Evolutionary conservation across 2,888 invertebrate species (phyloP).

Genomic region (Drosophila austrosaltans): DNA sequence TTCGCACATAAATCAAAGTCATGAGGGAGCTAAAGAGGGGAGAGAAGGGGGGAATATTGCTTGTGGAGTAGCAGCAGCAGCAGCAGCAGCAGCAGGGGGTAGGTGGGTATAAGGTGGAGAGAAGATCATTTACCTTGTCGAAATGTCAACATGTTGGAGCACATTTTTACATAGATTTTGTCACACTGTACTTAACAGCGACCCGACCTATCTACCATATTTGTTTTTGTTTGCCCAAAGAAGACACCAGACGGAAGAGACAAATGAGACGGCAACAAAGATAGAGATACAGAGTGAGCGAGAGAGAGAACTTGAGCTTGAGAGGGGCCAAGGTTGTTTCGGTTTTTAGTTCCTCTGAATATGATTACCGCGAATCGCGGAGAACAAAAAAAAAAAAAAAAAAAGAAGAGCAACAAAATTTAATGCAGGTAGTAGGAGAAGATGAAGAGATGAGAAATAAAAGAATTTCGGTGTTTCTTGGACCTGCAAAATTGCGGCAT

Average conservation of each 20-base stretch:
- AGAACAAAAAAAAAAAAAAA: conserved; percentile 15
- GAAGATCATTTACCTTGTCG: conserved; percentile 46
- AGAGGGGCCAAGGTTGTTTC: conserved; percentile 72
- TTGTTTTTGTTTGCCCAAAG: conserved; percentile 51
- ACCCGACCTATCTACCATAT: conserved; percentile 44
- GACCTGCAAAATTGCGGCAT: conserved; percentile 49
- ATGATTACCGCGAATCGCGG: conserved; percentile 37
- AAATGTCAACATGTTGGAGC: conserved; percentile 42
- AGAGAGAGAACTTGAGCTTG: conserved; percentile 43
- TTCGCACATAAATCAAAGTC: conserved; percentile 70
- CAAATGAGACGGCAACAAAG: conserved; percentile 33
- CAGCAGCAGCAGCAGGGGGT: background rate
- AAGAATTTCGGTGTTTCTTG: conserved; percentile 63
- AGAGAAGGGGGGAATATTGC: background rate
- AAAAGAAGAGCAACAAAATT: conserved; percentile 29
- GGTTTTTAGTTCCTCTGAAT: conserved; percentile 54
- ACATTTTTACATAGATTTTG: conserved; percentile 10
- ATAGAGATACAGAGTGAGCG: background rate
- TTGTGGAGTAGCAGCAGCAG: background rate
- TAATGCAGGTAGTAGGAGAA: conserved; percentile 57
- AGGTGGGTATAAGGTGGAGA: background rate
- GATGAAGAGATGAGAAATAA: conserved; percentile 31
- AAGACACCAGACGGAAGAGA: background rate
- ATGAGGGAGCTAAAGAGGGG: conserved; percentile 3
- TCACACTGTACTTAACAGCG: conserved; percentile 59